Percentiles rank a stretch among this genome's conserved stretches.
phyloP scores from a whole-genome alignment of 2,113 vertebrate genomes.

The Melanerpes formicivorus region DNA sequence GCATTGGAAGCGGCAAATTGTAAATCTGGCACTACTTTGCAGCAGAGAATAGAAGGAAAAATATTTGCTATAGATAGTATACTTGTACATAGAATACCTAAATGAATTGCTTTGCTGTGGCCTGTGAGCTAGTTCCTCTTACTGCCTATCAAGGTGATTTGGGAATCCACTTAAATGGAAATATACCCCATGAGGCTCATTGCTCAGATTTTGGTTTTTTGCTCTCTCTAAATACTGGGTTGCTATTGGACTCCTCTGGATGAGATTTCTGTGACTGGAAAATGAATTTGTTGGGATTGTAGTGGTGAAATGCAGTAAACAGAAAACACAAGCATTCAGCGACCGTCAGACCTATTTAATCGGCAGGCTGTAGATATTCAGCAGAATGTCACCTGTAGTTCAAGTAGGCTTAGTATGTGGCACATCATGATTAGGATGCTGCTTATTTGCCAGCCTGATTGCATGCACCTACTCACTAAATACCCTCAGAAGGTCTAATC shows the following conservation, averaged over 20 bases:
- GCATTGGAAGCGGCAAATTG: background rate
- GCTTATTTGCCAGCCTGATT: background rate
- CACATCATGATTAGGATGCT: background rate
- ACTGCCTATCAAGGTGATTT: background rate
- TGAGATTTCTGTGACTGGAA: background rate
- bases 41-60: background rate
- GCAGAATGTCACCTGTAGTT: background rate
- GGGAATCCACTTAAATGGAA: background rate
- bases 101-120: conserved; percentile 21
- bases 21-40: background rate
- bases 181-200: background rate
- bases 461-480: background rate
- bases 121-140: conserved; percentile 10
- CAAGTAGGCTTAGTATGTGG: background rate
- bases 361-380: background rate
- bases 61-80: background rate
- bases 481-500: background rate
- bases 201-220: conserved; percentile 19
- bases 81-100: background rate
- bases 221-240: background rate
- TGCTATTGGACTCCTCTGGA: background rate
- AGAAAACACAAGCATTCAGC: background rate
- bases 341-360: background rate
- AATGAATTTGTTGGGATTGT: background rate
- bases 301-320: background rate